These are phyloP conservation scores for Apis cerana DNA, from an alignment of 1,140 invertebrate species.

Conservation along the genomic window DNA sequence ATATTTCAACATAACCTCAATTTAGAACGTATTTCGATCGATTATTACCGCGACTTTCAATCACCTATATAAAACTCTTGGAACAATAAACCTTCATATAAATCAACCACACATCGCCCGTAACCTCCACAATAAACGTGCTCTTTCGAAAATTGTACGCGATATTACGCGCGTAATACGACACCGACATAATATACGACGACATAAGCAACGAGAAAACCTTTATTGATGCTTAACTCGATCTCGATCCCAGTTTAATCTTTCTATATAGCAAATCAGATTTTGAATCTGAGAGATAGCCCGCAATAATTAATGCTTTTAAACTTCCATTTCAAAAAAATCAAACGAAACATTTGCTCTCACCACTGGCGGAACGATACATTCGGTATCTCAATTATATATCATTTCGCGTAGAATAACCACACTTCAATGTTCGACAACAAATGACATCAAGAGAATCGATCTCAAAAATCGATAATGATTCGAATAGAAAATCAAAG, in stretches of 20 bases:
- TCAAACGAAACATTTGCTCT: constrained; percentile 2
- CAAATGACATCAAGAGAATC: background rate
- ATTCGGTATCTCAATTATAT: background rate
- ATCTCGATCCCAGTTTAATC: background rate
- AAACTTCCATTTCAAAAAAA: constrained; percentile 5
- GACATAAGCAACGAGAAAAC: background rate
- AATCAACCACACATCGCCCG: background rate
- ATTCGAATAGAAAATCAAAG: background rate
- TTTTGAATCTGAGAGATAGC: background rate
- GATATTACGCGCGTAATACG: constrained; percentile 24
- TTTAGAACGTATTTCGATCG: background rate
- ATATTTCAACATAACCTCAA: background rate
- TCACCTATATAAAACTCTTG: background rate
- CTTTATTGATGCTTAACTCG: background rate
- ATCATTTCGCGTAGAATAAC: background rate
- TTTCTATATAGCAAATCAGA: background rate
- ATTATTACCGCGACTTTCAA: background rate
- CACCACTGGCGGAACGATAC: background rate
- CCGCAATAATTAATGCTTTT: constrained; percentile 11
- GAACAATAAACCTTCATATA: constrained; percentile 3
- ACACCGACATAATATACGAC: constrained; percentile 8
- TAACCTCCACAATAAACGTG: background rate
- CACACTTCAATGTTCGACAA: constrained; percentile 15
- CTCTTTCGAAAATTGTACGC: background rate
- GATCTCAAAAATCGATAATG: constrained; percentile 10